Percentiles rank a stretch among this genome's conserved stretches.
Evolutionary conservation across 30 jellyfish, hydroid and myxozoan species (phyloP).

Genomic region (Hydra vulgaris): DNA sequence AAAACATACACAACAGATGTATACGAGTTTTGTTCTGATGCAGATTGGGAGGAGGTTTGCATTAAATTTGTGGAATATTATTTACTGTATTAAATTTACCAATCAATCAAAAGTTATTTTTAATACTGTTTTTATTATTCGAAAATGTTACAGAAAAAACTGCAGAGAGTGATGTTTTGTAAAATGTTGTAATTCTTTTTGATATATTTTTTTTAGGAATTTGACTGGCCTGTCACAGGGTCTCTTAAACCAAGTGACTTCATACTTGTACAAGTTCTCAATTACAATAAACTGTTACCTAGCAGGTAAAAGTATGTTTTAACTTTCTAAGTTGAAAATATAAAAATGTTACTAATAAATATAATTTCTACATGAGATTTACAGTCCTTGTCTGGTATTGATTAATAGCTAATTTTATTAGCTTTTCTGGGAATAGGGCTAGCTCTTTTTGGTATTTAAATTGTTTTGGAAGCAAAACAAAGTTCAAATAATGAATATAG

Average conservation of each 20-base stretch:
- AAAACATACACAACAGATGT: conserved; percentile 15
- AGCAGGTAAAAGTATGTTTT: conserved; percentile 5
- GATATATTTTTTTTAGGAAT: conserved; percentile 8
- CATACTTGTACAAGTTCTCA: conserved; percentile 14
- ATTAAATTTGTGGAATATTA: not conserved
- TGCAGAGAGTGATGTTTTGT: not conserved
- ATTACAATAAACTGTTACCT: conserved; percentile 9
- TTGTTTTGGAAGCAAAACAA: too few species aligned
- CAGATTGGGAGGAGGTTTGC: conserved; percentile 23
- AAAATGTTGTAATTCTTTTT: not conserved
- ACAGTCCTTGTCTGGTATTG: too few species aligned
- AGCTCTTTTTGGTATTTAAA: too few species aligned
- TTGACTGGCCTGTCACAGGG: conserved; percentile 24
- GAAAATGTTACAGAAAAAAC: too few species aligned
- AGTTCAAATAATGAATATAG: too few species aligned
- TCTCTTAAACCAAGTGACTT: conserved; percentile 17
- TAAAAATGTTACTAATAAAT: not conserved
- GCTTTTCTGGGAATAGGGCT: too few species aligned
- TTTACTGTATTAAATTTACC: not conserved
- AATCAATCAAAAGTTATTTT: not conserved
- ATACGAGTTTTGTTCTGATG: conserved; percentile 18
- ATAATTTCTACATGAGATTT: too few species aligned
- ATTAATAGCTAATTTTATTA: too few species aligned
- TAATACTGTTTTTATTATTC: not conserved
- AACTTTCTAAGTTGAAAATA: not conserved